Evolutionary conservation across 2,888 invertebrate genomes (phyloP), one percentile per base, ranked within the genome.

Genomic region (Eremobia ochroleuca): DNA sequence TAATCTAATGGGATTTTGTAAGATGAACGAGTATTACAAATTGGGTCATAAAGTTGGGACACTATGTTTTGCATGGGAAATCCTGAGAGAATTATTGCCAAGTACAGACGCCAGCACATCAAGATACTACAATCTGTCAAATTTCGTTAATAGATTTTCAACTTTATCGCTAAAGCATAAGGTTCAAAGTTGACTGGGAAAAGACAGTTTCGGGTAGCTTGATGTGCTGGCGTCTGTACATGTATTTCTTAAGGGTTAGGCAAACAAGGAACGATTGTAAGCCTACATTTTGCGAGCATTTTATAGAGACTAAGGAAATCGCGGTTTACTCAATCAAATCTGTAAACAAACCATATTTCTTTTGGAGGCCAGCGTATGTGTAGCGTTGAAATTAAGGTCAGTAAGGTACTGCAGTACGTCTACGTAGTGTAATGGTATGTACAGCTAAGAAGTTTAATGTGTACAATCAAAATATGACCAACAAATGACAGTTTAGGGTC

Each of bases 1-100:
- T 83, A 66, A 21, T 74, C 8, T 73, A 61, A 61, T 59, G 55
- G 72, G 49, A 55, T 71, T 77, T 77, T 77, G 78, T 58, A 87
- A 86, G 34, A 68, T 72, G 34, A 25, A 40, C 34, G 40, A 11
- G 4, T 43, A 40, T 13, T 59, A 18, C 62, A 58, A 68, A 61
- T 72, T 65, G 55, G 13, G 13, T 37, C 18, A 40, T 25, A n/a
- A n/a, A 46, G 46, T 65, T 70, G 15, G 28, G 18, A 34, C 40
- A 74, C 28, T 13, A 8, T 40, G 13, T 80, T 76, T 61, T 46
- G 18, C 25, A 40, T 31, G 34, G 21, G 15, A 21, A n/a, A 31
- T 67, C 31, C 34, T 59, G 40, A 4, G 40, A 4, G 25, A n/a
- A 66, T 34, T 21, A n/a, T 58, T 65, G 25, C 3, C 11, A n/a